Conservation (phyloP, 2,888 invertebrate genomes). For the Plemyria rubiginata region DNA sequence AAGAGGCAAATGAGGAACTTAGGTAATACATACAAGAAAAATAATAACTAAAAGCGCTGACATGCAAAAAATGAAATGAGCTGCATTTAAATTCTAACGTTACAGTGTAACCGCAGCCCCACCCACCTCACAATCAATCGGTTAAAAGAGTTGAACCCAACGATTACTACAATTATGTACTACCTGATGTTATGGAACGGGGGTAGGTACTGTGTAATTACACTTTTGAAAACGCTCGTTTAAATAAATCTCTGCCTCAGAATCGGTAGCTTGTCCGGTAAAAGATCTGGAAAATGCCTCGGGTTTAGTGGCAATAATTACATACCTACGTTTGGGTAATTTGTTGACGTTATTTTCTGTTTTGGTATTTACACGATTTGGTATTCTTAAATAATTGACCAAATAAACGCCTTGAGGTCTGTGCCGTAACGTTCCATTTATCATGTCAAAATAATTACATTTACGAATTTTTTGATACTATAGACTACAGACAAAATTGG, state of each 20-base stretch:
- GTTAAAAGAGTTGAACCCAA: slow-evolving; percentile 46
- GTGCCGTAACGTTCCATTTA: background rate
- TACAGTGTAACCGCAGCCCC: slow-evolving; percentile 20
- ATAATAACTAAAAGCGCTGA: too few relatives aligned
- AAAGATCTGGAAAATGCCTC: slow-evolving; percentile 25
- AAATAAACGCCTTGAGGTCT: background rate
- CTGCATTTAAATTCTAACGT: background rate
- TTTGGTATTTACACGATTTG: slow-evolving; percentile 4
- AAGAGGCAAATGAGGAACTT: too few relatives aligned
- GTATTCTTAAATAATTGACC: background rate
- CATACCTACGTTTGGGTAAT: slow-evolving; percentile 12
- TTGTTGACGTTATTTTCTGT: slow-evolving; percentile 10
- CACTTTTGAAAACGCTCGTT: slow-evolving; percentile 25
- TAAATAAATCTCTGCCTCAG: slow-evolving; percentile 28
- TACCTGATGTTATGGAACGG: slow-evolving; percentile 45
- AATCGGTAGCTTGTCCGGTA: slow-evolving; percentile 29
- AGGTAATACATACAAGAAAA: too few relatives aligned
- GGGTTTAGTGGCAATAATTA: slow-evolving; percentile 27
- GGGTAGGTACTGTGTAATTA: slow-evolving; percentile 24
- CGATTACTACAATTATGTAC: slow-evolving; percentile 59
- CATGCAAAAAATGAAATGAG: too few relatives aligned
- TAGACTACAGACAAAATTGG: too few relatives aligned
- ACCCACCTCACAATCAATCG: slow-evolving; percentile 63
- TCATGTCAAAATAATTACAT: background rate
- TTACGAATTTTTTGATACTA: too few relatives aligned